Evolutionary conservation across 2,113 vertebrate genomes (phyloP).

Genomic region (Centrocercus urophasianus): DNA sequence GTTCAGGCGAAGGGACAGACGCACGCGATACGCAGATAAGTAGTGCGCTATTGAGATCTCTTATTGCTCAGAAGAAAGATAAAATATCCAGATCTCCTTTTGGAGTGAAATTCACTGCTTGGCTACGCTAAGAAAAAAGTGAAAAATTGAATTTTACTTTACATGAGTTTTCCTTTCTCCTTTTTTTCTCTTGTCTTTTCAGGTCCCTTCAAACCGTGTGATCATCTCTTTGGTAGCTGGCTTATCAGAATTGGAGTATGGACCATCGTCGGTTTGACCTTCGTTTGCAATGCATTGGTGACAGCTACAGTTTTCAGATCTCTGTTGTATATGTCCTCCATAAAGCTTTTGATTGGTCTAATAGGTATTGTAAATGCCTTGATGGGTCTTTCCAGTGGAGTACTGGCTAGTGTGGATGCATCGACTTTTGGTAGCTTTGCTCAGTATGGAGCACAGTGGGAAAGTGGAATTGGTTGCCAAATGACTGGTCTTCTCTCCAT

Average conservation of each 20-base stretch:
- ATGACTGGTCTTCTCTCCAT: constrained; percentile 87
- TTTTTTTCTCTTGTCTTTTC: constrained; percentile 29
- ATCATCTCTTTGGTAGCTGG: constrained; percentile 92
- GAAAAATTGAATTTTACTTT: background rate
- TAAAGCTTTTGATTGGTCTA: constrained; percentile 87
- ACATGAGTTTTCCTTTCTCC: background rate
- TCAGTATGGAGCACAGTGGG: constrained; percentile 87
- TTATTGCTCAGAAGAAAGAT: background rate
- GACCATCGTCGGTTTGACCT: constrained; percentile 85
- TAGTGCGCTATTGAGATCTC: background rate
- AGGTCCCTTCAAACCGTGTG: constrained; percentile 94
- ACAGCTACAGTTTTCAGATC: constrained; percentile 85
- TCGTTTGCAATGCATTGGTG: constrained; percentile 87
- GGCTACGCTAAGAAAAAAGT: background rate
- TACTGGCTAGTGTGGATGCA: constrained; percentile 86
- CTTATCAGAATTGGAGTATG: constrained; percentile 90
- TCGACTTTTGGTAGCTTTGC: constrained; percentile 91
- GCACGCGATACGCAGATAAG: background rate
- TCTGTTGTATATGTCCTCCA: constrained; percentile 75
- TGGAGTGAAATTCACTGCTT: background rate
- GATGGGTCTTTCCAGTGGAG: constrained; percentile 85
- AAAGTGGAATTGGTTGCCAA: constrained; percentile 87
- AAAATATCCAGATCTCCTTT: background rate
- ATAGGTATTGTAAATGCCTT: constrained; percentile 86
- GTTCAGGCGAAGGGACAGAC: rapidly evolving